phyloP scores from a whole-genome alignment of 2,888 invertebrate genomes.

The Habroteleia sp. region DNA sequence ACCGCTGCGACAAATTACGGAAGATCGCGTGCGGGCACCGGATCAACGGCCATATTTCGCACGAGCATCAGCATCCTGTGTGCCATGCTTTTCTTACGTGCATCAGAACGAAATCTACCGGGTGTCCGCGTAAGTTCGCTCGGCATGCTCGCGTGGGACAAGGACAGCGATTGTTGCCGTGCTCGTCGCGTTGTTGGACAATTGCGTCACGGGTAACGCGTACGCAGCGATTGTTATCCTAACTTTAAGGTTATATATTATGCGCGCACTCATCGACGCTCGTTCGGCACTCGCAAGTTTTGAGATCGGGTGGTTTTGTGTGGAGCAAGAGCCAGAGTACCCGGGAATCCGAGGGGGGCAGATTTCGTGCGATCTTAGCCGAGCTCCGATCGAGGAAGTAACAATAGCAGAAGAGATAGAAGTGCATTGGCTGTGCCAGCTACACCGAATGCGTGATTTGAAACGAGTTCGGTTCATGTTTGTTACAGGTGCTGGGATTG shows the following conservation, averaged over 20 bases:
- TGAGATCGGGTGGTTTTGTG: slow-evolving; percentile 14
- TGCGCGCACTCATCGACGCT: slow-evolving; percentile 1
- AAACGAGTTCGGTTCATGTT: no score
- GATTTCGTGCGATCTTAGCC: no score
- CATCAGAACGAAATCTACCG: slow-evolving; percentile 18
- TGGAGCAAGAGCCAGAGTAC: no score
- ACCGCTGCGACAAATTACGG: slow-evolving; percentile 29
- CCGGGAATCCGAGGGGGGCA: no score
- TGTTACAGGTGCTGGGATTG: no score
- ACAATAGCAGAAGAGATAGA: no score
- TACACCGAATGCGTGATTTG: no score
- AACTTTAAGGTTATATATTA: slow-evolving; percentile 38
- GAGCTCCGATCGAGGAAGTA: no score
- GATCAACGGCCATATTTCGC: slow-evolving; percentile 34
- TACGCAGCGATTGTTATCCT: slow-evolving; percentile 36
- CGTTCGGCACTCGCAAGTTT: neutral
- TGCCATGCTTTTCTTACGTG: slow-evolving; percentile 4
- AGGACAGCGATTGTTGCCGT: slow-evolving; percentile 1
- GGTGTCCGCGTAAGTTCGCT: slow-evolving; percentile 14
- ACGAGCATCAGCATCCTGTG: slow-evolving; percentile 22
- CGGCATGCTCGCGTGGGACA: slow-evolving; percentile 1
- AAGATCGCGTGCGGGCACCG: slow-evolving; percentile 34
- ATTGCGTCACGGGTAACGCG: slow-evolving; percentile 48
- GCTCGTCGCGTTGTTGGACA: slow-evolving; percentile 24
- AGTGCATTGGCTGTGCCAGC: no score